Evolutionary conservation across 2,888 invertebrate species (phyloP), one percentile per base, ranked within the genome.

Genomic region (Fabriciana adippe): DNA sequence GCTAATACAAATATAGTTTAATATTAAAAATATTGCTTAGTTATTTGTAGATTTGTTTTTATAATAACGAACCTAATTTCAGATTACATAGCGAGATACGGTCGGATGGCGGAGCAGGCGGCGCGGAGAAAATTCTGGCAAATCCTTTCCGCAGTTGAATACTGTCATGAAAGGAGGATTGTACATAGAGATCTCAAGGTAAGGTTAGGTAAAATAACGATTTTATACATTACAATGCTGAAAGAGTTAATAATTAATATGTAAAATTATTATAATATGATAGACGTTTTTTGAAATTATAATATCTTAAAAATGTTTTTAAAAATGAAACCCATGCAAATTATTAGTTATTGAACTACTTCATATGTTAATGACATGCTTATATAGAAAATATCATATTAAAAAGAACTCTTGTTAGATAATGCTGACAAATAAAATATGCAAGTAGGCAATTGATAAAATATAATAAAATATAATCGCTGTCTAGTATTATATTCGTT

Each of bases 131-230:
- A 98, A 87, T 99, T 99, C 93, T 97, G 97, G 95, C 99, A 99
- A 94, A 99, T 99, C 79, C 94, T 99, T 69, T 96, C 97, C 21
- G 99, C 99, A 64, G 98, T 99, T 71, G 97, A 99, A 87, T 99
- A 99, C 89, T 98, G 99, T 85, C 99, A 99, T 88, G 96, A 96
- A 78, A 95, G 96, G 81, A 95, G 97, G 81, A 97, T 99, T 81
- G 99, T 99, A 65, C 99, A 99, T 92, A 95, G 99, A 85, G 99
- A 99, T 94, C 95, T 99, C 83, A 99, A 99, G 95, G 96, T 95
- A 59, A 47, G 16, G 14, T 26, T 26, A 35, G 35, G 35, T 8
- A 26, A 14, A 26, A 21, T 21, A 53, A 26, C 21, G 1, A 35
- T 31, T n/a, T 35, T 55, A 11, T 8, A 31, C 55, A 55, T 41